Evolutionary conservation across 1,140 invertebrate genomes (phyloP).

Genomic region (Mya arenaria): DNA sequence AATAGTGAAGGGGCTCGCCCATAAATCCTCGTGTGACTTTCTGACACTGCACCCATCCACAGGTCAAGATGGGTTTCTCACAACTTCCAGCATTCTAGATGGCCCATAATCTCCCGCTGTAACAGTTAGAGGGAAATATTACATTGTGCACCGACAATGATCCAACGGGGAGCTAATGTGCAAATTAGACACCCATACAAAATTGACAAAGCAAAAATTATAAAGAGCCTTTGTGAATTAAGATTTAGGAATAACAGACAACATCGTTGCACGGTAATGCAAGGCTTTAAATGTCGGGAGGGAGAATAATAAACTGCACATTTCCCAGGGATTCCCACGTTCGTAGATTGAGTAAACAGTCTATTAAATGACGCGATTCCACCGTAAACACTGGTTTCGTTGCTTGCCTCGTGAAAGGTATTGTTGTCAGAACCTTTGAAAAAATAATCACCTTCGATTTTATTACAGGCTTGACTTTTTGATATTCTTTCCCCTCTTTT

Average conservation of each 20-base stretch:
- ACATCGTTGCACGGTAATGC: slow-evolving; percentile 22
- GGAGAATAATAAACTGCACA: neutral
- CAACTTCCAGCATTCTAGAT: neutral
- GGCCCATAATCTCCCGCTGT: slow-evolving; percentile 38
- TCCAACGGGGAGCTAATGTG: slow-evolving; percentile 45
- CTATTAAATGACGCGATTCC: slow-evolving; percentile 25
- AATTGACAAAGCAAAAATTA: slow-evolving; percentile 29
- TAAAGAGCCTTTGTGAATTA: slow-evolving; percentile 43
- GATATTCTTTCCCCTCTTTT: neutral
- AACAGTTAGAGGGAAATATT: slow-evolving; percentile 39
- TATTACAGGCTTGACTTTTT: neutral
- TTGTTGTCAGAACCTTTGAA: neutral
- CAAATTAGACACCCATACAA: slow-evolving; percentile 54
- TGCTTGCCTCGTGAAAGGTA: neutral
- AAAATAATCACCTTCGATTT: slow-evolving; percentile 1
- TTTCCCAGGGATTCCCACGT: slow-evolving; percentile 50
- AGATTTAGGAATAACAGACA: slow-evolving; percentile 19
- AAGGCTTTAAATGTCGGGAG: slow-evolving; percentile 29
- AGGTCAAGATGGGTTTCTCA: slow-evolving; percentile 55
- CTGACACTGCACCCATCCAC: slow-evolving; percentile 51
- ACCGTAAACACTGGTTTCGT: slow-evolving; percentile 22
- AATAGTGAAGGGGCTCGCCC: slow-evolving; percentile 10
- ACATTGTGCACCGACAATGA: slow-evolving; percentile 35
- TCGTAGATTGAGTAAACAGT: slow-evolving; percentile 33
- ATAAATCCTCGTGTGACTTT: slow-evolving; percentile 43